These are phyloP conservation scores for Phthorimaea operculella DNA, from an alignment of 1,140 invertebrate genomes.

Conservation along the genomic window DNA sequence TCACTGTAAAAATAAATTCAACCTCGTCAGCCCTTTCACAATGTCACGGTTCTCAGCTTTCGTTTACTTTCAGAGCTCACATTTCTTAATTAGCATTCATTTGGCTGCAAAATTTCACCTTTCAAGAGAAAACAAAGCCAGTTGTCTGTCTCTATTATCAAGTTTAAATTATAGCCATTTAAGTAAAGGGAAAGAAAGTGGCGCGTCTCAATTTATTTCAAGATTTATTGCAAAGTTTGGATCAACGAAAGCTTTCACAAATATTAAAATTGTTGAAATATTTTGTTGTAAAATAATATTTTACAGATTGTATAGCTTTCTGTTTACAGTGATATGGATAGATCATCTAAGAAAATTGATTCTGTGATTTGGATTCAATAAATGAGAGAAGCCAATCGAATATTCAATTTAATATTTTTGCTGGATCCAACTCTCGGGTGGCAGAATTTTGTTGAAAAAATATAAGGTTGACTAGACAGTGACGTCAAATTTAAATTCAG, in stretches of 20 bases:
- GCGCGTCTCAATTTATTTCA: slow-evolving; percentile 41
- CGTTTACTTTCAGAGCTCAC: slow-evolving; percentile 39
- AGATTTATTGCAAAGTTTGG: slow-evolving; percentile 29
- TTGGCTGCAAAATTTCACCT: slow-evolving; percentile 51
- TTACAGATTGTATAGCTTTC: too few relatives aligned
- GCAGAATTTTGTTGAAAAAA: too few relatives aligned
- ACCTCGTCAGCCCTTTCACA: slow-evolving; percentile 18
- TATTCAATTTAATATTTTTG: too few relatives aligned
- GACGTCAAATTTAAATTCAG: too few relatives aligned
- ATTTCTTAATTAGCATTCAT: slow-evolving; percentile 56
- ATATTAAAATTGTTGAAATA: not conserved
- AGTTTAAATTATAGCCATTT: slow-evolving; percentile 62
- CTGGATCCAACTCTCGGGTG: too few relatives aligned
- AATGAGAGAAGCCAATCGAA: too few relatives aligned
- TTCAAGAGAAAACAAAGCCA: slow-evolving; percentile 51
- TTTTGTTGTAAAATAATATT: too few relatives aligned
- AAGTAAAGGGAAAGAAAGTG: slow-evolving; percentile 49
- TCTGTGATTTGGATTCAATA: too few relatives aligned
- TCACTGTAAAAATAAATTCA: slow-evolving; percentile 7
- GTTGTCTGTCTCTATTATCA: slow-evolving; percentile 59
- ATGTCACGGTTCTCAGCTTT: slow-evolving; percentile 31
- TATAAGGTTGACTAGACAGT: too few relatives aligned
- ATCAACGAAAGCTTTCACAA: slow-evolving; percentile 11
- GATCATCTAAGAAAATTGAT: too few relatives aligned
- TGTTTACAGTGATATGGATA: too few relatives aligned